Percentiles rank a stretch among this genome's conserved stretches.
Evolutionary conservation across 1,140 invertebrate genomes (phyloP).

Genomic region (Brachystomella parvula): DNA sequence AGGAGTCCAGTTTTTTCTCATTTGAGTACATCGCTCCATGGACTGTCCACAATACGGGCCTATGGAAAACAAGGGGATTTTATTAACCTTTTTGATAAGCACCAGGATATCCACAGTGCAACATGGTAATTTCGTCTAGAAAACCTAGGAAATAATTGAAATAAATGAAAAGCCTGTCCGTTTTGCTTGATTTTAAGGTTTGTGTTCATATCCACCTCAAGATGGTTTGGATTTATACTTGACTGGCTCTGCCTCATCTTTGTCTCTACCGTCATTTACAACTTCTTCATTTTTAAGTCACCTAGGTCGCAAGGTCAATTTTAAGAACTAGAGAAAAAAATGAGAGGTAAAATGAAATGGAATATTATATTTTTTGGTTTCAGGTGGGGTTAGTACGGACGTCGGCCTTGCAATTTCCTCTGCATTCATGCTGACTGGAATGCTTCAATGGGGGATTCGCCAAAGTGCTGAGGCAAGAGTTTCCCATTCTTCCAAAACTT

Average conservation of each 20-base stretch:
- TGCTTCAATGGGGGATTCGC: slow-evolving; percentile 77
- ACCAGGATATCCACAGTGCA: not conserved
- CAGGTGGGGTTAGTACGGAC: slow-evolving; percentile 52
- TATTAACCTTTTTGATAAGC: slow-evolving; percentile 44
- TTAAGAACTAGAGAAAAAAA: not conserved
- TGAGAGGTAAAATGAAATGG: not conserved
- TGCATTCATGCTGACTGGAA: slow-evolving; percentile 68
- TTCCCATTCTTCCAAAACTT: too few relatives aligned
- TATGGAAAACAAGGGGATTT: slow-evolving; percentile 53
- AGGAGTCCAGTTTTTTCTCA: slow-evolving; percentile 59
- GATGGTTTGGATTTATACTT: slow-evolving; percentile 76
- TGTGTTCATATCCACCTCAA: slow-evolving; percentile 51
- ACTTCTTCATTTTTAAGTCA: slow-evolving; percentile 53
- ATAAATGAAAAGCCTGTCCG: too few relatives aligned
- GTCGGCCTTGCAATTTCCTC: slow-evolving; percentile 77
- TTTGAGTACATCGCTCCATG: slow-evolving; percentile 54
- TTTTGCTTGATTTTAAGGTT: too few relatives aligned
- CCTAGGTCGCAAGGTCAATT: not conserved
- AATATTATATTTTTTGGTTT: not conserved
- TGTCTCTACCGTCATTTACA: slow-evolving; percentile 61
- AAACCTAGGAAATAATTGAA: slow-evolving; percentile 26
- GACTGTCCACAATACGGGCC: slow-evolving; percentile 57
- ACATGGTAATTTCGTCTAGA: not conserved
- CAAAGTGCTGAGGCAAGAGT: slow-evolving; percentile 75
- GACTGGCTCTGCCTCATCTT: slow-evolving; percentile 64